These are phyloP conservation scores for Pachyseris speciosa DNA, from an alignment of 64 coral and sea anemone species.

Conservation along the genomic window DNA sequence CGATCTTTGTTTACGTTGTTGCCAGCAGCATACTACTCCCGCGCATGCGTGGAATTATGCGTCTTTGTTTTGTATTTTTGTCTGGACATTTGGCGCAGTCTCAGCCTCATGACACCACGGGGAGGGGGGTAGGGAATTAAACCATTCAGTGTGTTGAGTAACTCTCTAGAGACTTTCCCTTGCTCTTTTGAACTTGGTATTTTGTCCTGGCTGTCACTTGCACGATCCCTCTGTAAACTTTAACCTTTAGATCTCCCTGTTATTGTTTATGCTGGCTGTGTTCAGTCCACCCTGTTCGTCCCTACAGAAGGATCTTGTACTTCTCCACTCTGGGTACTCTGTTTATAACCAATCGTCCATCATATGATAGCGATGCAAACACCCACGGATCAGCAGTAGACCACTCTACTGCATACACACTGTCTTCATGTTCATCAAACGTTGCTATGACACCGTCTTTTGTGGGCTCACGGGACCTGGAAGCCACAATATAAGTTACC, in stretches of 20 bases:
- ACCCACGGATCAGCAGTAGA: slow-evolving; percentile 99
- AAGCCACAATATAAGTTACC: background rate
- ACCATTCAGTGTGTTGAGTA: too few species aligned
- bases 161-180: too few species aligned
- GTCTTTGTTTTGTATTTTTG: too few species aligned
- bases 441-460: slow-evolving; percentile 97
- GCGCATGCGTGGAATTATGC: too few species aligned
- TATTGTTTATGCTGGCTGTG: background rate
- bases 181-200: too few species aligned
- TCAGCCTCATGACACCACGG: too few species aligned
- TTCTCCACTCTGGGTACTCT: slow-evolving; percentile 95
- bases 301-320: slow-evolving; percentile 93
- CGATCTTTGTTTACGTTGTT: too few species aligned
- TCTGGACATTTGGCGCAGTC: too few species aligned
- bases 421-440: slow-evolving; percentile 99
- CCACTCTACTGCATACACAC: slow-evolving; percentile 99
- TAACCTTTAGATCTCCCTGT: background rate
- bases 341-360: slow-evolving; percentile 97
- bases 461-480: slow-evolving; percentile 78
- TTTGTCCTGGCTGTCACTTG: background rate
- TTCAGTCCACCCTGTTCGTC: background rate
- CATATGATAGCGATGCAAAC: slow-evolving; percentile 97
- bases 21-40: too few species aligned
- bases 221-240: too few species aligned
- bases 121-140: too few species aligned